Percentiles rank a stretch among this genome's conserved stretches.
These are phyloP conservation scores for Akabosia matsudoensis DNA, from an alignment of 1,140 invertebrate genomes.

Conservation along the genomic window DNA sequence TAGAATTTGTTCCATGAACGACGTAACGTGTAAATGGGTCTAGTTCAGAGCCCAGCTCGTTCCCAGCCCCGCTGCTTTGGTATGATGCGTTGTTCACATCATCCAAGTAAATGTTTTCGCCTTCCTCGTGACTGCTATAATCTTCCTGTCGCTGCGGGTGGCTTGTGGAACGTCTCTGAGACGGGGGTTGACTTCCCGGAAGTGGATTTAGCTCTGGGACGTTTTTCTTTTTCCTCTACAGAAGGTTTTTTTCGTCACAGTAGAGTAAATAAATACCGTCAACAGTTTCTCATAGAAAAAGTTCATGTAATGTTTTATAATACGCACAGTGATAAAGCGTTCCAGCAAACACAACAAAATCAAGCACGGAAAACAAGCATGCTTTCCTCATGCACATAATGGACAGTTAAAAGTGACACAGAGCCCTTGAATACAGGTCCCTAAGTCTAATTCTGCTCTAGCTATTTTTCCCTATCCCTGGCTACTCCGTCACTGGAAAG, in stretches of 20 bases:
- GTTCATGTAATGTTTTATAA: too few species aligned
- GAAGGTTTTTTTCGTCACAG: too few species aligned
- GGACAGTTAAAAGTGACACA: background rate
- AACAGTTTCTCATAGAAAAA: too few species aligned
- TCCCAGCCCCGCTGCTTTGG: background rate
- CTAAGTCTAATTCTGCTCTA: background rate
- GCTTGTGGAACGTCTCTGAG: background rate
- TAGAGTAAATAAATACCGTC: too few species aligned
- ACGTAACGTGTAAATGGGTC: background rate
- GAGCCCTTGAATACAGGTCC: background rate
- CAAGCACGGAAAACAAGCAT: background rate
- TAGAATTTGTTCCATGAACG: background rate
- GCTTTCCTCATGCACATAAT: too few species aligned
- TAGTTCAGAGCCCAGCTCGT: background rate
- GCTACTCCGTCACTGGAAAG: background rate
- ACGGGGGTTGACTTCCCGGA: background rate
- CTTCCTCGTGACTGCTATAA: background rate
- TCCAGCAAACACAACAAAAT: background rate
- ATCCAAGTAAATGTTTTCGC: background rate
- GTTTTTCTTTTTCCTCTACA: conserved; percentile 12
- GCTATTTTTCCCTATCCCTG: background rate
- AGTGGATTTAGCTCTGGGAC: background rate
- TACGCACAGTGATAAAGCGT: too few species aligned
- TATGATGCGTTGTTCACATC: background rate
- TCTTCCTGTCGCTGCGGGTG: background rate